A percentile compares a stretch with the other conserved stretches of the same genome.
Conservation (phyloP, 2,797 vertebrate species). For the Sphaeramia orbicularis region DNA sequence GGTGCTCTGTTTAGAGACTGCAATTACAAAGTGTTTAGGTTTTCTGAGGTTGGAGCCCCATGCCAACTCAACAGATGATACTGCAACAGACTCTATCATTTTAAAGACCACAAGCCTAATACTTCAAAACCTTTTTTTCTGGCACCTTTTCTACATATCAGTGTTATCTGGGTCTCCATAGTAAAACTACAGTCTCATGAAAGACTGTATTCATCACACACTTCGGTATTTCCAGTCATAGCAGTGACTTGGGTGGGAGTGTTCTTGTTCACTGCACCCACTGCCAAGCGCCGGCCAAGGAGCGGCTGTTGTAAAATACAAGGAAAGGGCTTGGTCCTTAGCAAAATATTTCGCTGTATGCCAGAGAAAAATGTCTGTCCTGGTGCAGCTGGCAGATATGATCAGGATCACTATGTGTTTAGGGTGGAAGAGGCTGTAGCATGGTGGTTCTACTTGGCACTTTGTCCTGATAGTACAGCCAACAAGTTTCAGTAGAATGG, state of each 20-base stretch:
- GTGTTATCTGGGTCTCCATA: constrained; percentile 23
- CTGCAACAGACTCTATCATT: not conserved
- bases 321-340: constrained; percentile 95
- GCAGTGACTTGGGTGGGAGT: constrained; percentile 56
- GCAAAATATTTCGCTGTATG: constrained; percentile 86
- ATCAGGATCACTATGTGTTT: constrained; percentile 78
- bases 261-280: constrained; percentile 64
- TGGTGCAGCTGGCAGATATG: constrained; percentile 85
- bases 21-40: constrained; percentile 20
- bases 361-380: constrained; percentile 69
- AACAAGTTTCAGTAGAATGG: constrained; percentile 48
- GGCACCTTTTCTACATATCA: no score
- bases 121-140: not conserved
- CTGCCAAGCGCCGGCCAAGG: constrained; percentile 58
- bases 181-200: constrained; percentile 28
- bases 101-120: constrained; percentile 6
- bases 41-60: constrained; percentile 20
- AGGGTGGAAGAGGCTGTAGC: constrained; percentile 40
- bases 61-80: constrained; percentile 31
- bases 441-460: constrained; percentile 48
- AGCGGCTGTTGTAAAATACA: constrained; percentile 87
- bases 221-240: constrained; percentile 68
- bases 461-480: constrained; percentile 62
- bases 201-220: constrained; percentile 34
- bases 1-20: constrained; percentile 21